Evolutionary conservation across 2,113 vertebrate species (phyloP).

Genomic region (Zeus faber): DNA sequence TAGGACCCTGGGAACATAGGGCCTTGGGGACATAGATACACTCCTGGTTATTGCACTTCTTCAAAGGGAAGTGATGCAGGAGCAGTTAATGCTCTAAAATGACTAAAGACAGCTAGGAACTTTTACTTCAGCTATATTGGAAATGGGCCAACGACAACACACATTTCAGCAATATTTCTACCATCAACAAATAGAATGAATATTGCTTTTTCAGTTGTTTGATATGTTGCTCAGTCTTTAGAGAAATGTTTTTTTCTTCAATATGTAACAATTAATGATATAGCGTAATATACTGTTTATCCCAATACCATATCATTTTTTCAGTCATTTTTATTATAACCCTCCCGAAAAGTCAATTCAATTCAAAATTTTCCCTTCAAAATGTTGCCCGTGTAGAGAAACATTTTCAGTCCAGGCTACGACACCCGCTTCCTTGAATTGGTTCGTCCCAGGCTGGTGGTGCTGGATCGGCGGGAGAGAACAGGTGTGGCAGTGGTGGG

Average conservation of each 20-base stretch:
- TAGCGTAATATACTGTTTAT: slow-evolving; percentile 13
- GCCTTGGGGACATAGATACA: too few species aligned
- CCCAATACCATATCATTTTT: not conserved
- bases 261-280: slow-evolving; percentile 1
- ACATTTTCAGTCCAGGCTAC: slow-evolving; percentile 37
- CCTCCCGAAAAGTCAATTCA: slow-evolving; percentile 3
- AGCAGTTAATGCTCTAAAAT: slow-evolving; percentile 24
- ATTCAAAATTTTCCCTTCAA: slow-evolving; percentile 6
- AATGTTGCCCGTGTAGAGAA: too few species aligned
- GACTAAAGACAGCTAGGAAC: slow-evolving; percentile 36
- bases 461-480: slow-evolving; percentile 86
- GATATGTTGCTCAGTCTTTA: slow-evolving; percentile 64
- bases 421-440: slow-evolving; percentile 77
- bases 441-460: slow-evolving; percentile 83
- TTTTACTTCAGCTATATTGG: slow-evolving; percentile 38
- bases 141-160: slow-evolving; percentile 52
- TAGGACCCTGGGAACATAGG: too few species aligned
- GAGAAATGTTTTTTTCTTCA: too few species aligned
- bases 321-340: slow-evolving; percentile 1
- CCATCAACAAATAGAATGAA: slow-evolving; percentile 44
- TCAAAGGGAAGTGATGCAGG: slow-evolving; percentile 44
- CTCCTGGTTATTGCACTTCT: slow-evolving; percentile 61
- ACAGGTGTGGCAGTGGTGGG: slow-evolving; percentile 77
- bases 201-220: slow-evolving; percentile 73
- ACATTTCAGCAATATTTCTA: slow-evolving; percentile 52